Evolutionary conservation across 2,888 invertebrate genomes (phyloP).

Genomic region (Dryococelus australis): DNA sequence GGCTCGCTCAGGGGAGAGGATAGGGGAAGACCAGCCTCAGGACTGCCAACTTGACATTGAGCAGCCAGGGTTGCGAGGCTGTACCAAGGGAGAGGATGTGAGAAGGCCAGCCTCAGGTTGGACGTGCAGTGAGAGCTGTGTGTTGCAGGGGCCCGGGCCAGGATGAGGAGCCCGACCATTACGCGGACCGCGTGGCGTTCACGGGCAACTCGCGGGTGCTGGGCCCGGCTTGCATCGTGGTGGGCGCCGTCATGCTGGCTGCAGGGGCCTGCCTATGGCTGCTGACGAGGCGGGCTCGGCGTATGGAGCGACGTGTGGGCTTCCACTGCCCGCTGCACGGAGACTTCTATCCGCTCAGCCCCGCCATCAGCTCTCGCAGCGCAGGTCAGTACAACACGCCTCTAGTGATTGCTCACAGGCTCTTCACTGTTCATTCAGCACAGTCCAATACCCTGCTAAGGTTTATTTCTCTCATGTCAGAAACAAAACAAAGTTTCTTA

Average conservation of each 20-base stretch:
- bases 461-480: too few relatives aligned
- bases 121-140: background rate
- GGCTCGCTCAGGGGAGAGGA: too few relatives aligned
- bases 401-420: too few relatives aligned
- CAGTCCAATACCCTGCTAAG: too few relatives aligned
- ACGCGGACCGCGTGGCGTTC: conserved; percentile 74
- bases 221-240: conserved; percentile 76
- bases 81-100: too few relatives aligned
- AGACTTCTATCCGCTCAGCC: conserved; percentile 78
- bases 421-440: too few relatives aligned
- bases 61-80: too few relatives aligned
- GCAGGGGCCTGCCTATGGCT: conserved; percentile 71
- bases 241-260: conserved; percentile 75
- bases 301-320: conserved; percentile 72
- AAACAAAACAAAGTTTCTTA: too few relatives aligned
- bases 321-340: conserved; percentile 82
- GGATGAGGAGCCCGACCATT: conserved; percentile 75
- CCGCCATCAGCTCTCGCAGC: conserved; percentile 63
- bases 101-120: too few relatives aligned
- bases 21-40: too few relatives aligned
- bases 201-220: conserved; percentile 76
- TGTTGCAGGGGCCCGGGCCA: conserved; percentile 67
- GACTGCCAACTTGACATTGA: too few relatives aligned
- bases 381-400: conserved; percentile 19
- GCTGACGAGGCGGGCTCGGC: conserved; percentile 71